A percentile compares a stretch with the other conserved stretches of the same genome.
These are phyloP conservation scores for Synanthedon myopaeformis DNA, from an alignment of 2,888 invertebrate species.

Conservation along the genomic window DNA sequence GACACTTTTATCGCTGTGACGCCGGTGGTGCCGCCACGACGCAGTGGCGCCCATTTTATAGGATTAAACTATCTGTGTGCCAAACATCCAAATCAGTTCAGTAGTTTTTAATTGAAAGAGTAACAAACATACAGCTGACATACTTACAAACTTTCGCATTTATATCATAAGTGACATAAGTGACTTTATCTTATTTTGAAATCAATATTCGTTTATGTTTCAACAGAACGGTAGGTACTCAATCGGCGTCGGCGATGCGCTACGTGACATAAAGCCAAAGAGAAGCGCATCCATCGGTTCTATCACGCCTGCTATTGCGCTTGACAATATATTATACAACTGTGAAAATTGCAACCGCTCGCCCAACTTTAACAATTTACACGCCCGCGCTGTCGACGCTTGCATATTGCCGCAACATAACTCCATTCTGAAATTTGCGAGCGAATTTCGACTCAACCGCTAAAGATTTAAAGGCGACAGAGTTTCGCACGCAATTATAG, in stretches of 20 bases:
- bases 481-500: slow-evolving; percentile 9
- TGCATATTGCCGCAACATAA: slow-evolving; percentile 7
- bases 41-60: too few relatives aligned
- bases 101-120: too few relatives aligned
- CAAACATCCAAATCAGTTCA: too few relatives aligned
- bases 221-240: slow-evolving; percentile 14
- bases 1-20: too few relatives aligned
- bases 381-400: slow-evolving; percentile 20
- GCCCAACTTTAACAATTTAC: slow-evolving; percentile 60
- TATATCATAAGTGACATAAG: too few relatives aligned
- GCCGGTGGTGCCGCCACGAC: too few relatives aligned
- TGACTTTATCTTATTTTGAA: too few relatives aligned
- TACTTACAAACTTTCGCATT: too few relatives aligned
- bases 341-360: slow-evolving; percentile 55
- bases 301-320: slow-evolving; percentile 28
- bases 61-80: too few relatives aligned
- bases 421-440: not conserved
- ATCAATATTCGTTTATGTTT: not conserved
- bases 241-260: slow-evolving; percentile 15
- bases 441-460: not conserved
- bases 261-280: slow-evolving; percentile 49
- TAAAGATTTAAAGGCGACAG: not conserved
- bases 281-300: slow-evolving; percentile 31
- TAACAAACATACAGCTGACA: too few relatives aligned
- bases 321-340: slow-evolving; percentile 58